A percentile compares a stretch with the other conserved stretches of the same genome.
These are phyloP conservation scores for Prosapia bicincta DNA, from an alignment of 2,888 invertebrate genomes.

Conservation along the genomic window DNA sequence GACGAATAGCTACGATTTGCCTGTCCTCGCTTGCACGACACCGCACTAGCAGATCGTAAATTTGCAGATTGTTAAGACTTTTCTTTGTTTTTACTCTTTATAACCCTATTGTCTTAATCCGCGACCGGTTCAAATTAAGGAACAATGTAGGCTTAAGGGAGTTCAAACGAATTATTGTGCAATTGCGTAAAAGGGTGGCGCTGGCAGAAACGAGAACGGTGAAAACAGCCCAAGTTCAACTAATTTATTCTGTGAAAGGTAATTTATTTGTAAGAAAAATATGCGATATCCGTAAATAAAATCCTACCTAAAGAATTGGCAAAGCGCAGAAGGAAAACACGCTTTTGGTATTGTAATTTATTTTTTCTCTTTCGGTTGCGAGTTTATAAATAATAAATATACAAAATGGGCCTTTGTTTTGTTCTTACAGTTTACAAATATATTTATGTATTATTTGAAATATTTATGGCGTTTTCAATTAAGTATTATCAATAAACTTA, in stretches of 20 bases:
- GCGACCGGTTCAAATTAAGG: conserved; percentile 6
- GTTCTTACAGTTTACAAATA: too few species aligned
- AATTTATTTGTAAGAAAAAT: neutral
- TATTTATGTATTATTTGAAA: too few species aligned
- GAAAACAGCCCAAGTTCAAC: neutral
- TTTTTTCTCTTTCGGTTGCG: neutral
- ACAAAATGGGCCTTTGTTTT: too few species aligned
- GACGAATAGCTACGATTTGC: conserved; percentile 29
- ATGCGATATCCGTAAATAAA: neutral
- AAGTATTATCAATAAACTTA: too few species aligned
- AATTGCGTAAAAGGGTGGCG: neutral
- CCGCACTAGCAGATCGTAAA: conserved; percentile 16
- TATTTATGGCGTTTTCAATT: too few species aligned
- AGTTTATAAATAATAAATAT: too few species aligned
- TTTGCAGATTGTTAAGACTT: conserved; percentile 20
- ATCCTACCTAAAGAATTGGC: neutral
- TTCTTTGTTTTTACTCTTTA: conserved; percentile 13
- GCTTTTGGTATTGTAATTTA: neutral
- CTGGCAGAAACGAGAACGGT: neutral
- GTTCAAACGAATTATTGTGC: neutral
- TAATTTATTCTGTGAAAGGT: neutral
- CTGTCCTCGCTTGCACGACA: conserved; percentile 21
- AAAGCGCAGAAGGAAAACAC: neutral
- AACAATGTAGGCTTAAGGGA: conserved; percentile 2
- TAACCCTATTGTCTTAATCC: conserved; percentile 7